Conservation (phyloP, 2,888 invertebrate species). For the Epistrophe eligans region DNA sequence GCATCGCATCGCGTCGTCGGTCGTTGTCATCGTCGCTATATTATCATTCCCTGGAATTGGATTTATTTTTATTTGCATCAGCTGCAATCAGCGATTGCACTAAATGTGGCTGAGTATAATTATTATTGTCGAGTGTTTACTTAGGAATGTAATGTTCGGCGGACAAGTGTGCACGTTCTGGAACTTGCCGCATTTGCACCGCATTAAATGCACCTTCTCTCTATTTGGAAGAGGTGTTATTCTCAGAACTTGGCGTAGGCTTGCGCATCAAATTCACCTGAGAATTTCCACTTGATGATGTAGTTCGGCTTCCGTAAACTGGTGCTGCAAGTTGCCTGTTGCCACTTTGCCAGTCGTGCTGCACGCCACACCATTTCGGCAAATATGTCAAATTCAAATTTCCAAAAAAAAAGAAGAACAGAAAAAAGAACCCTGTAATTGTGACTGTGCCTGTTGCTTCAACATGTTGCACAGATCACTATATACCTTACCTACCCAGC, state of each 20-base stretch:
- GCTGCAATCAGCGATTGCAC: slow-evolving; percentile 21
- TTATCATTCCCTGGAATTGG: slow-evolving; percentile 42
- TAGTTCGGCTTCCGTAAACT: background rate
- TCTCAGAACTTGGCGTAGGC: slow-evolving; percentile 27
- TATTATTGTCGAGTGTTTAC: slow-evolving; percentile 43
- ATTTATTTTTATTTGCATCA: slow-evolving; percentile 40
- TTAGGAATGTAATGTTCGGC: slow-evolving; percentile 27
- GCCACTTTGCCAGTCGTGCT: background rate
- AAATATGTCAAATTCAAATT: slow-evolving; percentile 34
- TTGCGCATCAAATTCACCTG: slow-evolving; percentile 36
- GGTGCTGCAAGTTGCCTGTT: background rate
- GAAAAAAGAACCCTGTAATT: background rate
- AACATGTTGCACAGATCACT: slow-evolving; percentile 58
- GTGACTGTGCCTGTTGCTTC: slow-evolving; percentile 41
- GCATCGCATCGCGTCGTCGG: background rate
- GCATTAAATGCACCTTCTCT: background rate
- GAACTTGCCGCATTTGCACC: slow-evolving; percentile 37
- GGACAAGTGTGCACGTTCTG: slow-evolving; percentile 25
- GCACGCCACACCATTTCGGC: background rate
- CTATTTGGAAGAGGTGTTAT: slow-evolving; percentile 20
- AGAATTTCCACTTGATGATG: slow-evolving; percentile 30
- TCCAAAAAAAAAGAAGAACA: slow-evolving; percentile 2
- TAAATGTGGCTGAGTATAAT: slow-evolving; percentile 36
- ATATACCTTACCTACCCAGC: background rate
- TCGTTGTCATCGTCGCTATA: background rate